Percentiles rank a stretch among this genome's conserved stretches.
These are phyloP conservation scores for Mylabris sibirica DNA, from an alignment of 2,888 invertebrate species.

Conservation along the genomic window DNA sequence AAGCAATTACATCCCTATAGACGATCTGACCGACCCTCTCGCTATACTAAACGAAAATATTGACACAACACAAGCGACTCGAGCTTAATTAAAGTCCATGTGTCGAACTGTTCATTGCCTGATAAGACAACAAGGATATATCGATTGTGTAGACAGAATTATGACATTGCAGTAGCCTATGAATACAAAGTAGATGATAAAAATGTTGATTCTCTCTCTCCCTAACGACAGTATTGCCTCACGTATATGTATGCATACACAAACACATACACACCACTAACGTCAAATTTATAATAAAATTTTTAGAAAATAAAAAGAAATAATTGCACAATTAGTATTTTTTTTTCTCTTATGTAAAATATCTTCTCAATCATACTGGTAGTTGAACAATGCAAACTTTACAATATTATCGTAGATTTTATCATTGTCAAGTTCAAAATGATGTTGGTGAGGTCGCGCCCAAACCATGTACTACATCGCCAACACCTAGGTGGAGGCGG, in stretches of 20 bases:
- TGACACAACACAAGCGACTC: slow-evolving; percentile 43
- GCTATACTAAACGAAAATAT: slow-evolving; percentile 38
- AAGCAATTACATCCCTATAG: slow-evolving; percentile 51
- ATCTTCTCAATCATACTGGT: neutral
- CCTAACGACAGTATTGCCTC: neutral
- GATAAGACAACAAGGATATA: slow-evolving; percentile 54
- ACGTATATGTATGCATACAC: too few relatives aligned
- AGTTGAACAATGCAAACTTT: slow-evolving; percentile 4
- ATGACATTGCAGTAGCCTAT: slow-evolving; percentile 60
- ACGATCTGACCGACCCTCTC: slow-evolving; percentile 51
- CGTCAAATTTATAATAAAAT: neutral
- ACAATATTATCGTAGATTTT: slow-evolving; percentile 31
- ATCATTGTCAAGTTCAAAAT: slow-evolving; percentile 39
- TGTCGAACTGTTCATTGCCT: slow-evolving; percentile 59
- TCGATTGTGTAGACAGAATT: slow-evolving; percentile 60
- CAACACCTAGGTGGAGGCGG: slow-evolving; percentile 46
- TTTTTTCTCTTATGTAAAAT: neutral
- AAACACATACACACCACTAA: neutral
- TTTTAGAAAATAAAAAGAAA: neutral
- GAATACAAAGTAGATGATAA: slow-evolving; percentile 63
- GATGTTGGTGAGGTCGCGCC: slow-evolving; percentile 32
- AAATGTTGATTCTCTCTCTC: slow-evolving; percentile 59
- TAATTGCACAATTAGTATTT: neutral
- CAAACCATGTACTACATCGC: slow-evolving; percentile 32
- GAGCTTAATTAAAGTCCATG: slow-evolving; percentile 52